Evolutionary conservation across 2,888 invertebrate genomes (phyloP), one percentile per base, ranked within the genome.

Genomic region (Diarsia mendica): DNA sequence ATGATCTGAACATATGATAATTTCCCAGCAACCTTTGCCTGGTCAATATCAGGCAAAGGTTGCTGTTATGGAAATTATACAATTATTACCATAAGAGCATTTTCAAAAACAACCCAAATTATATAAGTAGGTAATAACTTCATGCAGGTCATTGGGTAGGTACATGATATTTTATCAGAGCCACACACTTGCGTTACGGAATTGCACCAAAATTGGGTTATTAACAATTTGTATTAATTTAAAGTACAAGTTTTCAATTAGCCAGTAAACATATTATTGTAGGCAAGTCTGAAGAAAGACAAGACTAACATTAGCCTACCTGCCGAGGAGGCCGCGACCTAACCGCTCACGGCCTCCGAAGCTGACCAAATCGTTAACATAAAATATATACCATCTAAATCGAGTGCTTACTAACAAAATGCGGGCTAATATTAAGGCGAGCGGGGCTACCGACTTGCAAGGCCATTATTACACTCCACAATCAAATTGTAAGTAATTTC

Each of bases 401-500:
- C 94, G 89, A 91, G 90, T 90, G 86, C 92, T 90, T 93, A 90
- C 92, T 90, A 93, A 94, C 93, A 94, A 94, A 94, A 94, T 92
- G 90, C 90, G 90, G 89, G 93, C 94, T 89, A 88, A 88, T 88
- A 95, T 94, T 93, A 94, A 92, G 91, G 92, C 90, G 89, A 92
- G 90, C 89, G 87, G 90, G 90, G 95, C 95, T 95, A 94, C 96
- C 92, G 94, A 90, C 90, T 92, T 92, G 91, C 91, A 92, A 92
- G 85, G 91, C 93, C 91, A 92, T 94, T 92, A 95, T 96, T 95
- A 96, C 89, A 87, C 90, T 79, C 89, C 91, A 95, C 95, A 96
- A 94, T 95, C 95, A 96, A 95, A 96, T 94, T 94, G 94, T 94
- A 92, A 96, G 96, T 95, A 96, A 96, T 96, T 96, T 95, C 95